Evolutionary conservation across 2,113 vertebrate genomes (phyloP).

Genomic region (Nerophis ophidion): DNA sequence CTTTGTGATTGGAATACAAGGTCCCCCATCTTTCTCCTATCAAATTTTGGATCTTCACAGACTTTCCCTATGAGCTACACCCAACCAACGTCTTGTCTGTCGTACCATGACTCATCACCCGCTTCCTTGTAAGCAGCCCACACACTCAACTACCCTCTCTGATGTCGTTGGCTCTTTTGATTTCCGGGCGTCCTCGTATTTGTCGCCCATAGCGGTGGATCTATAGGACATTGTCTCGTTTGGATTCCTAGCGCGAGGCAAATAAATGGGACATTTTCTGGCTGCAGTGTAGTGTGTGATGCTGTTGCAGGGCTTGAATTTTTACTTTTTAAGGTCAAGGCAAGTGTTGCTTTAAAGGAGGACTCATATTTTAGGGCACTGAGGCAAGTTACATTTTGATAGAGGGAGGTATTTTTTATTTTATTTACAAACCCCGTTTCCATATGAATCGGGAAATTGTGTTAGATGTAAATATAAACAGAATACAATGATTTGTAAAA

Average conservation of each 20-base stretch:
- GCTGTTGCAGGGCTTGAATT: too few relatives aligned
- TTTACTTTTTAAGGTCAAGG: too few relatives aligned
- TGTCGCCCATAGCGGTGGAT: constrained; percentile 21
- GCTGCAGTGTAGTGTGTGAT: too few relatives aligned
- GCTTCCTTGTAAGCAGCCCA: constrained; percentile 39
- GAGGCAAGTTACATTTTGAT: too few relatives aligned
- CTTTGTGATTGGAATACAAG: constrained; percentile 47
- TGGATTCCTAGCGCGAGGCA: constrained; percentile 32
- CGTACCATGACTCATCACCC: constrained; percentile 46
- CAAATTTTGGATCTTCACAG: constrained; percentile 39
- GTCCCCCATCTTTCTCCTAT: constrained; percentile 43
- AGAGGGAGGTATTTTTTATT: too few relatives aligned
- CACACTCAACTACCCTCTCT: constrained; percentile 33
- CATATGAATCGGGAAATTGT: too few relatives aligned
- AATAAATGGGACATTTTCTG: constrained; percentile 39
- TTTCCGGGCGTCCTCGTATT: constrained; percentile 20
- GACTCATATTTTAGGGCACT: too few relatives aligned
- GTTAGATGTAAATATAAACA: too few relatives aligned
- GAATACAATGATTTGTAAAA: too few relatives aligned
- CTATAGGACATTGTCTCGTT: constrained; percentile 49
- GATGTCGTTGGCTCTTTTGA: constrained; percentile 56
- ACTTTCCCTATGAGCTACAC: constrained; percentile 37
- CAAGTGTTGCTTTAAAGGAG: too few relatives aligned
- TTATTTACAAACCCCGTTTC: too few relatives aligned
- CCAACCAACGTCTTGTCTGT: constrained; percentile 55